phyloP scores from a whole-genome alignment of 2,113 vertebrate genomes.

The Heptranchias perlo region DNA sequence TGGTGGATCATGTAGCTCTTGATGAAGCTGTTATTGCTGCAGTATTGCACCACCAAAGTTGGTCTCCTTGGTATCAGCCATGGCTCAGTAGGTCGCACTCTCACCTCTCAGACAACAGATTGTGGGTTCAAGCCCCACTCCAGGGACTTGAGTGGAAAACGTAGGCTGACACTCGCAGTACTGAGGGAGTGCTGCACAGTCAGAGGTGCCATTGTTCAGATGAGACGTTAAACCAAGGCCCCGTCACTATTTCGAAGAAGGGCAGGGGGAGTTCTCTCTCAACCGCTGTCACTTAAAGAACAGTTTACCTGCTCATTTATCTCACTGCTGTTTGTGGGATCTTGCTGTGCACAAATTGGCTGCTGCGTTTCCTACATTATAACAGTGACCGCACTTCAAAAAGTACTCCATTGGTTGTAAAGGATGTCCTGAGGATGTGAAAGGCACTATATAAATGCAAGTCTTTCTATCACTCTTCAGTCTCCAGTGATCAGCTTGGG shows the following conservation, averaged over 20 bases:
- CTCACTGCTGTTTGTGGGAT: no score
- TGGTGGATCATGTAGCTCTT: background rate
- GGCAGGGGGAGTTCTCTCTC: background rate
- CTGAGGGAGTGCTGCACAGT: background rate
- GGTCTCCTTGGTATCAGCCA: no score
- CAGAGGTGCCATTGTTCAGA: background rate
- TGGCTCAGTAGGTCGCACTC: background rate
- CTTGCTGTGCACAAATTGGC: no score
- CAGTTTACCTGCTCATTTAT: no score
- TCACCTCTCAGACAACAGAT: background rate
- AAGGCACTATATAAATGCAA: background rate
- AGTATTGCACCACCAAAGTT: background rate
- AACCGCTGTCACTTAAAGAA: no score
- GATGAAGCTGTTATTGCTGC: background rate
- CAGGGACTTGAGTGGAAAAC: no score
- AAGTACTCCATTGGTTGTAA: background rate
- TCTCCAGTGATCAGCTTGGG: background rate
- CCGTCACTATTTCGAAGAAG: background rate
- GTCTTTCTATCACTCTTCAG: background rate
- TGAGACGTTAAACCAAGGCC: background rate
- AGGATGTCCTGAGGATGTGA: background rate
- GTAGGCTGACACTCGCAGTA: no score
- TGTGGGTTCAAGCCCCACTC: background rate
- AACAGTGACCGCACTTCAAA: background rate
- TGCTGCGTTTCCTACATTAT: no score